Percentiles rank a stretch among this genome's conserved stretches.
These are phyloP conservation scores for Argynnis bischoffii DNA, from an alignment of 2,888 invertebrate species.

Conservation along the genomic window DNA sequence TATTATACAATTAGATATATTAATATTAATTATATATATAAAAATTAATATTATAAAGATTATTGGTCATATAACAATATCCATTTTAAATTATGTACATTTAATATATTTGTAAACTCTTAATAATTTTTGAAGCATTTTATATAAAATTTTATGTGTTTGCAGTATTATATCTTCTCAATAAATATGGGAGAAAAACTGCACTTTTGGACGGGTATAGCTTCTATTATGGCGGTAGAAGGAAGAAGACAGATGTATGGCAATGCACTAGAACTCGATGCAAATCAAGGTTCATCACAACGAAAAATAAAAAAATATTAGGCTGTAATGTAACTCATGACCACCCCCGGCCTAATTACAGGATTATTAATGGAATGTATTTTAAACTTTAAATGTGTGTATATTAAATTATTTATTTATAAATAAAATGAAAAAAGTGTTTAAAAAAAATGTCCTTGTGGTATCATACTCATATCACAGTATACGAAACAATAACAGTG, in stretches of 20 bases:
- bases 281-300: slow-evolving; percentile 33
- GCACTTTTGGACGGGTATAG: slow-evolving; percentile 35
- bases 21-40: too few relatives aligned
- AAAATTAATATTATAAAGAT: too few relatives aligned
- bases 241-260: slow-evolving; percentile 36
- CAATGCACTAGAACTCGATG: slow-evolving; percentile 35
- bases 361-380: slow-evolving; percentile 39
- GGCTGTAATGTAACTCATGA: slow-evolving; percentile 28
- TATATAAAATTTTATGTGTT: slow-evolving; percentile 18
- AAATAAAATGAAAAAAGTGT: not conserved
- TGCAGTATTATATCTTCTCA: slow-evolving; percentile 39
- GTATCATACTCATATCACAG: too few relatives aligned
- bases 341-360: slow-evolving; percentile 32
- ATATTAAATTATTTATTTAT: slow-evolving; percentile 2
- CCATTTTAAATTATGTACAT: too few relatives aligned
- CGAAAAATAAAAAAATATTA: slow-evolving; percentile 28
- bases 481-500: too few relatives aligned
- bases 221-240: slow-evolving; percentile 38
- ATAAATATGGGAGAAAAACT: slow-evolving; percentile 27
- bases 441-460: not conserved
- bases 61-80: too few relatives aligned
- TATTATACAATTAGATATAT: too few relatives aligned
- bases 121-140: too few relatives aligned
- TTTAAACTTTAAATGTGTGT: slow-evolving; percentile 32
- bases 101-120: too few relatives aligned